Percentiles rank a stretch among this genome's conserved stretches.
phyloP scores from a whole-genome alignment of 2,797 vertebrate species.

The Enteromius thamalakanensis region DNA sequence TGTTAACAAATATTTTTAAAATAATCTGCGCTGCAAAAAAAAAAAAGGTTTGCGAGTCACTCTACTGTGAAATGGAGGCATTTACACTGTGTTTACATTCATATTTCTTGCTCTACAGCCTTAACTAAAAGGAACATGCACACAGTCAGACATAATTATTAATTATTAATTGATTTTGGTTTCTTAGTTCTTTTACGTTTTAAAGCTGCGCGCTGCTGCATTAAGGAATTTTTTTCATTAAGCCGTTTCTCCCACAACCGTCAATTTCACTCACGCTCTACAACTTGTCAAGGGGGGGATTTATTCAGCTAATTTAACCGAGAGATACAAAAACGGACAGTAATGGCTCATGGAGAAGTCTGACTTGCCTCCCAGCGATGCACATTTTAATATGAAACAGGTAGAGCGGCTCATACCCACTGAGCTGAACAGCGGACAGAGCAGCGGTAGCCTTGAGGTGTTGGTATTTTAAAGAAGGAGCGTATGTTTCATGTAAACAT shows the following conservation, averaged over 20 bases:
- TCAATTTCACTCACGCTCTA: conserved; percentile 34
- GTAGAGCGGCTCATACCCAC: conserved; percentile 6
- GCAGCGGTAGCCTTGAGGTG: conserved; percentile 37
- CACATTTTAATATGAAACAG: conserved; percentile 38
- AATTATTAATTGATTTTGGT: conserved; percentile 56
- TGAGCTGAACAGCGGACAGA: conserved; percentile 12
- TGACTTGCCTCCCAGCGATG: neutral
- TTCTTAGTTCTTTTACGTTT: conserved; percentile 42
- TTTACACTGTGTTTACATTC: conserved; percentile 54
- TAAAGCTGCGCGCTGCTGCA: conserved; percentile 42
- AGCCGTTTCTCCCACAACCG: conserved; percentile 6
- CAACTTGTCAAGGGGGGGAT: conserved; percentile 42
- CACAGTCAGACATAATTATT: conserved; percentile 50
- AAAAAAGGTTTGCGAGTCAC: conserved; percentile 35
- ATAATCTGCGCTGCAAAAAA: conserved; percentile 35
- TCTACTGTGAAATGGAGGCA: conserved; percentile 58
- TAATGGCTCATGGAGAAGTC: conserved; percentile 18
- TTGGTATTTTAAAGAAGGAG: conserved; percentile 40
- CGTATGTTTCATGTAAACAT: conserved; percentile 50
- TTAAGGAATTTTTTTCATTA: conserved; percentile 40
- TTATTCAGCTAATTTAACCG: conserved; percentile 47
- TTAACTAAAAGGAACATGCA: conserved; percentile 56
- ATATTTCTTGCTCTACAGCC: conserved; percentile 58
- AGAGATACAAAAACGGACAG: conserved; percentile 21
- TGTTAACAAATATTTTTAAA: conserved; percentile 64